Evolutionary conservation across 2,888 invertebrate genomes (phyloP).

Genomic region (Zygogramma bicolorata): DNA sequence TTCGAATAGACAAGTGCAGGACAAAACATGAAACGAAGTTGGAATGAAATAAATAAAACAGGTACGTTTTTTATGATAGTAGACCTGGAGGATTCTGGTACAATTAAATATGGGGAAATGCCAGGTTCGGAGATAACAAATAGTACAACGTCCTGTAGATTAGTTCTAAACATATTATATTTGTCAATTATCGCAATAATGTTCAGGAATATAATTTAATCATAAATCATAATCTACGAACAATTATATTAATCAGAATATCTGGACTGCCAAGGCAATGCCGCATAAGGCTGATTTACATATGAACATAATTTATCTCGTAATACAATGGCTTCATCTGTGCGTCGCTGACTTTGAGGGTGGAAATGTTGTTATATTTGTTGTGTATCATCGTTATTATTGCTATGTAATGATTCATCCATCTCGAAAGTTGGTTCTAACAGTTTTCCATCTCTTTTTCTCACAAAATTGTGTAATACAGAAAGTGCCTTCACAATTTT

Average conservation of each 20-base stretch:
- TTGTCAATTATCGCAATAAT: neutral
- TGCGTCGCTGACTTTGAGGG: neutral
- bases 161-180: neutral
- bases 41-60: conserved; percentile 1
- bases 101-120: neutral
- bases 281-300: neutral
- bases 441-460: neutral
- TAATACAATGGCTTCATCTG: neutral
- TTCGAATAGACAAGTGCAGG: conserved; percentile 9
- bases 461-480: neutral
- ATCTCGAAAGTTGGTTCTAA: neutral
- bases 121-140: neutral
- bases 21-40: neutral
- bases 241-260: neutral
- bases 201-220: neutral
- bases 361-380: neutral
- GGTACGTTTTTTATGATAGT: neutral
- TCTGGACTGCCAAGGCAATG: neutral
- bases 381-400: neutral
- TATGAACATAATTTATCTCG: neutral
- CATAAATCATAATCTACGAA: neutral
- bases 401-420: neutral
- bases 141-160: neutral
- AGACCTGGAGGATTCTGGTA: neutral
- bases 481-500: neutral